A percentile compares a stretch with the other conserved stretches of the same genome.
phyloP scores from a whole-genome alignment of 64 coral and sea anemone genomes.

The Dendronephthya gigantea region DNA sequence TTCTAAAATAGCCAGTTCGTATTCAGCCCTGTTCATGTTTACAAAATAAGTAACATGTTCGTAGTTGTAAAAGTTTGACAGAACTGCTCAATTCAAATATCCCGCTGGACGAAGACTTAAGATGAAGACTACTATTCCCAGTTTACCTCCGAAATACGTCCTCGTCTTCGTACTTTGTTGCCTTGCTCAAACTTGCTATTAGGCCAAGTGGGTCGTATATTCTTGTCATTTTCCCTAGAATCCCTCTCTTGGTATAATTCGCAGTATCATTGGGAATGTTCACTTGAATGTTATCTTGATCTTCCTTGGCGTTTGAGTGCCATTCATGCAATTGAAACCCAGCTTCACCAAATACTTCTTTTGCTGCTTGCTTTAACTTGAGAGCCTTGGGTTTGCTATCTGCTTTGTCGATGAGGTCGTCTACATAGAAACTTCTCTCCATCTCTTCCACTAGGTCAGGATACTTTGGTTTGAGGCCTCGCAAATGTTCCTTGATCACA shows the following conservation, averaged over 20 bases:
- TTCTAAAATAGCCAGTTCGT: not conserved
- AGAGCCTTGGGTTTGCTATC: not conserved
- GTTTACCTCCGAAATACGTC: too few relatives aligned
- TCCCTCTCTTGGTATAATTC: not conserved
- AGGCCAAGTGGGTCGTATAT: not conserved
- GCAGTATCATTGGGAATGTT: not conserved
- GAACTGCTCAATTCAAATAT: too few relatives aligned
- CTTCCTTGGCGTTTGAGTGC: too few relatives aligned
- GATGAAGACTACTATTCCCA: too few relatives aligned
- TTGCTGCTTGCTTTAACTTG: not conserved
- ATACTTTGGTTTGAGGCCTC: not conserved
- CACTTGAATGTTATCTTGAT: not conserved
- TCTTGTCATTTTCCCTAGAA: not conserved
- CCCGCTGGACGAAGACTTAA: too few relatives aligned
- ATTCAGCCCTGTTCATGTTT: too few relatives aligned
- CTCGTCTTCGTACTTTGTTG: too few relatives aligned
- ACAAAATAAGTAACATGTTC: too few relatives aligned
- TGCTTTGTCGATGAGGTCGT: not conserved
- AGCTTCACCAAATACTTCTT: not conserved
- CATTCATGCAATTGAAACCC: not conserved
- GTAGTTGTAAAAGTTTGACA: too few relatives aligned
- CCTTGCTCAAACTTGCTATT: too few relatives aligned
- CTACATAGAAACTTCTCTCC: not conserved
- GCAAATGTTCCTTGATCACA: not conserved
- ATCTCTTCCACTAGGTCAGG: not conserved